phyloP scores from a whole-genome alignment of 2,888 invertebrate genomes.

The Chrysopilus asiliformis region DNA sequence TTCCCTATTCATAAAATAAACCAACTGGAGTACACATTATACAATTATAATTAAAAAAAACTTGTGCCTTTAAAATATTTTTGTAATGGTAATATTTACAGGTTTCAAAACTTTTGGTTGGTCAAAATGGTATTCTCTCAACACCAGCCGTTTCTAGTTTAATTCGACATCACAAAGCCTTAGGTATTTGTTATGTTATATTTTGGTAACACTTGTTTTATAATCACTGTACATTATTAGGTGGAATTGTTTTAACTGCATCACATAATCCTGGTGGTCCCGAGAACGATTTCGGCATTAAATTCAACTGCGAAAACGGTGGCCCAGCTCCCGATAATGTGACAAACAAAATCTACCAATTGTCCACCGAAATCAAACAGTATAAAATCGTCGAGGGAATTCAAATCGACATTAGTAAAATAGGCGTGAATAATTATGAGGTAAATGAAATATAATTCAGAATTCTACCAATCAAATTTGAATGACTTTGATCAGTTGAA shows the following conservation, averaged over 20 bases:
- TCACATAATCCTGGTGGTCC: conserved; percentile 99
- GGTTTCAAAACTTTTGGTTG: conserved; percentile 65
- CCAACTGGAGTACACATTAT: too few relatives aligned
- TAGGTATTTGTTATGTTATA: conserved; percentile 45
- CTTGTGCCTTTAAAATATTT: too few relatives aligned
- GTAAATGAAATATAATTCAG: too few relatives aligned
- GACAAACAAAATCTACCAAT: conserved; percentile 75
- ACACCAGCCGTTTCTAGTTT: conserved; percentile 95
- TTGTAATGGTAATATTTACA: conserved; percentile 14
- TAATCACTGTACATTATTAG: conserved; percentile 32
- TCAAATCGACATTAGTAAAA: conserved; percentile 56
- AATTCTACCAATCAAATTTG: not conserved
- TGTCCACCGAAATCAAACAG: conserved; percentile 61
- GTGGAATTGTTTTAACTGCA: conserved; percentile 95
- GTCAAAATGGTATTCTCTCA: conserved; percentile 88
- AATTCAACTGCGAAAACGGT: conserved; percentile 95
- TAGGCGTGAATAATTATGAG: conserved; percentile 52
- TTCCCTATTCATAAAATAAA: too few relatives aligned
- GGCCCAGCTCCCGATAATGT: conserved; percentile 89
- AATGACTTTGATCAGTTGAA: not conserved
- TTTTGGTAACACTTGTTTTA: conserved; percentile 4
- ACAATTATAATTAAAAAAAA: too few relatives aligned
- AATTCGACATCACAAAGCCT: conserved; percentile 74
- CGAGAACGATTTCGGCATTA: conserved; percentile 95
- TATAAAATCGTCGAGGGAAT: conserved; percentile 73